phyloP scores from a whole-genome alignment of 2,888 invertebrate species.

The Anarsia innoxiella region DNA sequence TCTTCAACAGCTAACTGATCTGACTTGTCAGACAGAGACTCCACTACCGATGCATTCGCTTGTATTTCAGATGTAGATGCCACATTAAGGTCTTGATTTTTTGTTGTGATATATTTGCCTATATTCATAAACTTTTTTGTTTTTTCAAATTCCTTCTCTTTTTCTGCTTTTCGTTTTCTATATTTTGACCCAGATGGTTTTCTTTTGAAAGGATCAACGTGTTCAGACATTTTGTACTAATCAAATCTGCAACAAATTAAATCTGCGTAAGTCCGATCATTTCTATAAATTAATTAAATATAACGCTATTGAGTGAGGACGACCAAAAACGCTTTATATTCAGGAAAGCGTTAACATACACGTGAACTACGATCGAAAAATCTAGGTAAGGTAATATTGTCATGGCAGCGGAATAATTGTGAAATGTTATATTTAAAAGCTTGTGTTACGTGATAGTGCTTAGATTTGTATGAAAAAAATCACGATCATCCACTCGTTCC shows the following conservation, averaged over 20 bases:
- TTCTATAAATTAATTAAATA: background rate
- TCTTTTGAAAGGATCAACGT: conserved; percentile 9
- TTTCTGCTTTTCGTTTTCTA: conserved; percentile 10
- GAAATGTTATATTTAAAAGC: no score
- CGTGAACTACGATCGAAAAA: background rate
- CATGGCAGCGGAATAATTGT: background rate
- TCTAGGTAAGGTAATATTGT: background rate
- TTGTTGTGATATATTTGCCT: conserved; percentile 19
- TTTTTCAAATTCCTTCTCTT: conserved; percentile 15
- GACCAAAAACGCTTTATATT: background rate
- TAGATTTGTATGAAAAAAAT: conserved; percentile 3
- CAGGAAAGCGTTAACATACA: no score
- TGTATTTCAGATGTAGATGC: conserved; percentile 21
- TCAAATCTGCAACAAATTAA: conserved; percentile 12
- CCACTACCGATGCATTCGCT: conserved; percentile 16
- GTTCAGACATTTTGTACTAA: conserved; percentile 12
- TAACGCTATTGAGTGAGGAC: background rate
- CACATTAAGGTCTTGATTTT: conserved; percentile 19
- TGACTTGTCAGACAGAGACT: conserved; percentile 16
- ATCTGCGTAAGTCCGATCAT: conserved; percentile 10
- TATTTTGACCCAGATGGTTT: conserved; percentile 10
- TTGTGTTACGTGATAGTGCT: background rate
- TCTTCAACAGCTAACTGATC: conserved; percentile 15
- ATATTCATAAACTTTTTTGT: conserved; percentile 19
- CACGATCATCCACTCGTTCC: no score